Percentiles rank a stretch among this genome's conserved stretches.
Evolutionary conservation across 2,113 vertebrate genomes (phyloP).

Genomic region (Podocnemis expansa): DNA sequence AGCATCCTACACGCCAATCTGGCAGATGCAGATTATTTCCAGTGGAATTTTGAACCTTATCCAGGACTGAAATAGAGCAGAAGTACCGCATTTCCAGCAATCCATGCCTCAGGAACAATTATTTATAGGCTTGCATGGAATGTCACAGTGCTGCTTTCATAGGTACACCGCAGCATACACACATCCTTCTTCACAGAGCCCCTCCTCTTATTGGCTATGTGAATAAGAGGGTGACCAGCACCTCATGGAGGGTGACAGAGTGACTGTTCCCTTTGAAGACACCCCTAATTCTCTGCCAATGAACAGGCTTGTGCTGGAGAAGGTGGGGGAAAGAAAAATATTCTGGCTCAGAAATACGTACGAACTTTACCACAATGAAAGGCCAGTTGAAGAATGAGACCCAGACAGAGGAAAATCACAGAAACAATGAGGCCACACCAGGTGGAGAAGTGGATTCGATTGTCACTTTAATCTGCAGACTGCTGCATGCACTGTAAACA

Average conservation of each 20-base stretch:
- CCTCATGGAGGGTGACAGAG: neutral
- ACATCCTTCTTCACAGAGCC: rapidly evolving
- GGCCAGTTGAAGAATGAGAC: rapidly evolving
- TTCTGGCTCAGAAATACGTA: neutral
- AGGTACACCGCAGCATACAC: neutral
- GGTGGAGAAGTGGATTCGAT: neutral
- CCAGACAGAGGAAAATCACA: neutral
- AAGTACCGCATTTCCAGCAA: neutral
- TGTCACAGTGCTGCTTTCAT: rapidly evolving
- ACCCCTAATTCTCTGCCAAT: too few relatives aligned
- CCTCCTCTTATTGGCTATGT: neutral
- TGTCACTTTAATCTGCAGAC: slow-evolving; percentile 69
- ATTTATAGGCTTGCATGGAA: neutral
- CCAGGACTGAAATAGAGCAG: slow-evolving; percentile 11
- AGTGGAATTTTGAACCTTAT: slow-evolving; percentile 41
- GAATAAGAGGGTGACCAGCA: neutral
- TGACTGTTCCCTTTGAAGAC: neutral
- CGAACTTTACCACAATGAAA: neutral
- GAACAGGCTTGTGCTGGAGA: rapidly evolving
- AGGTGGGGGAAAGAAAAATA: neutral
- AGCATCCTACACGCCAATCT: neutral
- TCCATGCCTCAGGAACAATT: neutral
- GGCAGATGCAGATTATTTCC: neutral
- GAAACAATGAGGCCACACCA: slow-evolving; percentile 55
- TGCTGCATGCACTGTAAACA: slow-evolving; percentile 60